Evolutionary conservation across 2,888 invertebrate genomes (phyloP).

Genomic region (Smittia aterrima): DNA sequence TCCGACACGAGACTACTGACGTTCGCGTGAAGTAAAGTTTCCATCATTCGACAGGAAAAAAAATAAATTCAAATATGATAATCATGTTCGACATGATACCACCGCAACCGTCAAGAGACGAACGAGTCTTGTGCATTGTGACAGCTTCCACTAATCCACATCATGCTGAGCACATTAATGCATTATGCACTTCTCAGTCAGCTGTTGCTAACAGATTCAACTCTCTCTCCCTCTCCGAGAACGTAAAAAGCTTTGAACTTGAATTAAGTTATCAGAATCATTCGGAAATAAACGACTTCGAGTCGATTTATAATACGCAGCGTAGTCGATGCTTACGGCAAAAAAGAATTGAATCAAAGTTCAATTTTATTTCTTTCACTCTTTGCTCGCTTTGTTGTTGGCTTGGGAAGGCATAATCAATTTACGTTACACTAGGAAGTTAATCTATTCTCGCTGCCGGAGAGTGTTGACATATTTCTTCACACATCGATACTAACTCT

Average conservation of each 20-base stretch:
- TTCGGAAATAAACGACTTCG: no score
- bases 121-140: no score
- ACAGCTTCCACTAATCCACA: neutral
- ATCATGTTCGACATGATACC: no score
- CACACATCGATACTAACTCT: slow-evolving; percentile 59
- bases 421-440: neutral
- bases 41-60: no score
- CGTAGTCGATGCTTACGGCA: neutral
- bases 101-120: no score
- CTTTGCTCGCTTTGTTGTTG: neutral
- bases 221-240: no score
- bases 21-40: no score
- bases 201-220: neutral
- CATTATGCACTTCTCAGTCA: neutral
- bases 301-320: no score
- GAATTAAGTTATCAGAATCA: neutral
- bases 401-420: neutral
- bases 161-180: neutral
- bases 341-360: neutral
- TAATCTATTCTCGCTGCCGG: neutral
- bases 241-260: neutral
- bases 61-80: no score
- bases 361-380: neutral
- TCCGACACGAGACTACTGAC: no score
- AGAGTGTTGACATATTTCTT: neutral